A percentile compares a stretch with the other conserved stretches of the same genome.
Conservation (phyloP, 2,113 vertebrate genomes). For the Noctilio leporinus region DNA sequence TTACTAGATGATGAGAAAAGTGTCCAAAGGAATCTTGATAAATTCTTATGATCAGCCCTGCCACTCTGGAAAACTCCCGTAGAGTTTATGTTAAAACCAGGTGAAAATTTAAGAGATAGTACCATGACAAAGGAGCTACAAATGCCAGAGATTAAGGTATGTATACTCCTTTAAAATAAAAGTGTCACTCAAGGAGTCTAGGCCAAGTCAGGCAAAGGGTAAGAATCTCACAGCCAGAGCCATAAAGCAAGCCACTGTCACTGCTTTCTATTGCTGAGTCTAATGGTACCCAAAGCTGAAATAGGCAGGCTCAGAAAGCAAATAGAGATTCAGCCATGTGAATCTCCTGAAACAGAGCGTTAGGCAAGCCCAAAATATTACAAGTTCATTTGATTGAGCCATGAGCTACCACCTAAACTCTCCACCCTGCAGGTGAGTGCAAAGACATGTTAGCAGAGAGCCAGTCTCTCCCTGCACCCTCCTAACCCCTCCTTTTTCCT, state of each 20-base stretch:
- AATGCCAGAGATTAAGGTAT: background rate
- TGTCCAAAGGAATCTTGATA: background rate
- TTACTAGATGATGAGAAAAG: background rate
- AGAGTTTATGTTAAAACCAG: background rate
- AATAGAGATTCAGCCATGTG: background rate
- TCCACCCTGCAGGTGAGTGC: background rate
- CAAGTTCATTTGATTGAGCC: background rate
- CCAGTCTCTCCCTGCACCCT: background rate
- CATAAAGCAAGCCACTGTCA: background rate
- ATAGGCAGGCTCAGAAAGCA: too few species aligned
- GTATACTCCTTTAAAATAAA: background rate
- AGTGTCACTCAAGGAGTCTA: background rate
- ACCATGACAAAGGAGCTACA: background rate
- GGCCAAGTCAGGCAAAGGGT: background rate
- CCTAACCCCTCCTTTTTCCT: background rate
- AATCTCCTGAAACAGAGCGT: background rate
- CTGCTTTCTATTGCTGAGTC: background rate
- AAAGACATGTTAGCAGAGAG: background rate
- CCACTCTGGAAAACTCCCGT: background rate
- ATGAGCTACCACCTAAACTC: background rate
- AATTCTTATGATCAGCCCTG: background rate
- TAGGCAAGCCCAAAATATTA: background rate
- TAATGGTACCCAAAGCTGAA: background rate
- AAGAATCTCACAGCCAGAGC: background rate
- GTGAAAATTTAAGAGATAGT: background rate